Conservation (phyloP, 35 echinoderm and acorn worm genomes). For the Amphiura filiformis region DNA sequence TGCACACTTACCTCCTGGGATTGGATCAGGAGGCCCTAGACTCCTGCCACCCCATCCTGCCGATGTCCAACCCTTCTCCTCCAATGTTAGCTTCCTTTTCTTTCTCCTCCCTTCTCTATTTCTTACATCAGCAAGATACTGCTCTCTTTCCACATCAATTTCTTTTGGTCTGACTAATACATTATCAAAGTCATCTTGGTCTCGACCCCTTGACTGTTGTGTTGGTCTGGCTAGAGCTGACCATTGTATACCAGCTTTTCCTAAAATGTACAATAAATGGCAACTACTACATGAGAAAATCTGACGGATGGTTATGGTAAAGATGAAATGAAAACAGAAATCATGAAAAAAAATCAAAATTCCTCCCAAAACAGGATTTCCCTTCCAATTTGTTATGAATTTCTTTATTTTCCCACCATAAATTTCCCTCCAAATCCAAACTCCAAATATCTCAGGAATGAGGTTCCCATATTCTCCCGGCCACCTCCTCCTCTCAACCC, state of each 20-base stretch:
- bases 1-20: constrained; percentile 93
- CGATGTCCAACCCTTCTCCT: constrained; percentile 96
- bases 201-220: no score
- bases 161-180: constrained; percentile 10
- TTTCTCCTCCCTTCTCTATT: constrained; percentile 81
- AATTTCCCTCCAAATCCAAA: neutral
- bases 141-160: constrained; percentile 73
- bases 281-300: neutral
- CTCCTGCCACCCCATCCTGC: constrained; percentile 85
- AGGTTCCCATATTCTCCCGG: no score
- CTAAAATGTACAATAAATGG: constrained; percentile 5
- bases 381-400: neutral
- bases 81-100: constrained; percentile 60
- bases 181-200: neutral
- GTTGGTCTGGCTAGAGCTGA: constrained; percentile 66
- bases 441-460: neutral
- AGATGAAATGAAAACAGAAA: neutral
- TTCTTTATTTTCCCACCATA: neutral
- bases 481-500: no score
- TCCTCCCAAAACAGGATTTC: neutral
- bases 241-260: constrained; percentile 71
- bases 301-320: neutral
- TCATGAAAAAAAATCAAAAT: neutral
- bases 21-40: constrained; percentile 88
- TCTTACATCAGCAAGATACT: constrained; percentile 48